Evolutionary conservation across 2,888 invertebrate species (phyloP).

Genomic region (Sialis lutaria): DNA sequence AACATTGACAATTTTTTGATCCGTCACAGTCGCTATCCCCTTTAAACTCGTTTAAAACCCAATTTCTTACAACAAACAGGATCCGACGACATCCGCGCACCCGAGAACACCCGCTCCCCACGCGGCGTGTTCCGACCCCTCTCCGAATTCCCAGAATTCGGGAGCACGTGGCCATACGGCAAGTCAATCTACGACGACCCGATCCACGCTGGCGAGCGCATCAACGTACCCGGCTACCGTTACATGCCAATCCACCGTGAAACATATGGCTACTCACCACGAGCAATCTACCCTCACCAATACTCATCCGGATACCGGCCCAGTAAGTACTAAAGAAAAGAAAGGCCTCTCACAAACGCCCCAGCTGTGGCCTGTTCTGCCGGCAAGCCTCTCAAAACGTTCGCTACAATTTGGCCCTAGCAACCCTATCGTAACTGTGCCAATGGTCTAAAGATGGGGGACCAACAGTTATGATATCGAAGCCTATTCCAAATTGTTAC

Average conservation of each 20-base stretch:
- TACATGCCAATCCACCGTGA: conserved; percentile 82
- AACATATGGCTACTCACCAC: conserved; percentile 76
- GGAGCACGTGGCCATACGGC: conserved; percentile 54
- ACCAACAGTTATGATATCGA: too few species aligned
- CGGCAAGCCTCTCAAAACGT: too few species aligned
- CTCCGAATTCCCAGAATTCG: conserved; percentile 60
- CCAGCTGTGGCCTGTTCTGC: not conserved
- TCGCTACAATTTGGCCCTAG: not conserved
- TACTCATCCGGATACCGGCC: conserved; percentile 62
- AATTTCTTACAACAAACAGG: too few species aligned
- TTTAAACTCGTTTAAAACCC: too few species aligned
- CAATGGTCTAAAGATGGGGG: too few species aligned
- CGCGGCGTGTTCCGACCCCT: conserved; percentile 41
- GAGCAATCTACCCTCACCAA: conserved; percentile 74
- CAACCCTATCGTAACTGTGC: too few species aligned
- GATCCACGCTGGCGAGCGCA: conserved; percentile 61
- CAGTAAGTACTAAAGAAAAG: conserved; percentile 46
- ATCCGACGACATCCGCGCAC: conserved; percentile 82
- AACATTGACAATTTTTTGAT: too few species aligned
- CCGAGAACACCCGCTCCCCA: conserved; percentile 51
- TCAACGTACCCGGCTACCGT: conserved; percentile 76
- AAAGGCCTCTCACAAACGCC: conserved; percentile 7
- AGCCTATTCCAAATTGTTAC: too few species aligned
- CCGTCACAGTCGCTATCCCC: too few species aligned
- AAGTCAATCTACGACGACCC: conserved; percentile 84